These are phyloP conservation scores for Batillaria attramentaria DNA, from an alignment of 1,140 invertebrate genomes.

Conservation along the genomic window DNA sequence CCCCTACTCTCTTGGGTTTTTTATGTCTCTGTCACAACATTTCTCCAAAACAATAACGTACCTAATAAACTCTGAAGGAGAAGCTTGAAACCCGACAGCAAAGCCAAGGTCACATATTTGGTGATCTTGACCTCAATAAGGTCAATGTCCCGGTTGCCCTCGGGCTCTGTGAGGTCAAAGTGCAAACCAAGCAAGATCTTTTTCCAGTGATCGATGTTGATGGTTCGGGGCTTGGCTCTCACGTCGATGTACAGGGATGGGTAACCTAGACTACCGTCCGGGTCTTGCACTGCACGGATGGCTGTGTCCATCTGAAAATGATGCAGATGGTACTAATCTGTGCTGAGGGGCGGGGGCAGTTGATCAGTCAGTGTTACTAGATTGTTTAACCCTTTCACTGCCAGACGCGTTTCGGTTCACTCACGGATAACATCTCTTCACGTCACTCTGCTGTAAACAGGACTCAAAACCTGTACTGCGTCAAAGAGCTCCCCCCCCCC, in stretches of 20 bases:
- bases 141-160: conserved; percentile 29
- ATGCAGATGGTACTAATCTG: background rate
- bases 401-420: no score
- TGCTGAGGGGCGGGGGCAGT: no score
- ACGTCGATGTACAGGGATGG: conserved; percentile 29
- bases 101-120: conserved; percentile 27
- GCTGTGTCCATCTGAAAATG: conserved; percentile 33
- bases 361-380: background rate
- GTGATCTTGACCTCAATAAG: conserved; percentile 37
- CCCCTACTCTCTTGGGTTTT: background rate
- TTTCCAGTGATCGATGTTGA: conserved; percentile 32
- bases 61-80: conserved; percentile 30
- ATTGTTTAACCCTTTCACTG: background rate
- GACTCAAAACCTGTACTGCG: no score
- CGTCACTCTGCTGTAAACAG: no score
- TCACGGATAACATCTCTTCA: background rate
- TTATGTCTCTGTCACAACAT: background rate
- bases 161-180: conserved; percentile 37
- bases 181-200: conserved; percentile 26
- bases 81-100: conserved; percentile 25
- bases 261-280: background rate
- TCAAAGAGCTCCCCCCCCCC: no score
- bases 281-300: conserved; percentile 7
- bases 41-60: background rate
- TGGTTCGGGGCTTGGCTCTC: conserved; percentile 14